Evolutionary conservation across 2,113 vertebrate genomes (phyloP).

Genomic region (Cottus gobio): DNA sequence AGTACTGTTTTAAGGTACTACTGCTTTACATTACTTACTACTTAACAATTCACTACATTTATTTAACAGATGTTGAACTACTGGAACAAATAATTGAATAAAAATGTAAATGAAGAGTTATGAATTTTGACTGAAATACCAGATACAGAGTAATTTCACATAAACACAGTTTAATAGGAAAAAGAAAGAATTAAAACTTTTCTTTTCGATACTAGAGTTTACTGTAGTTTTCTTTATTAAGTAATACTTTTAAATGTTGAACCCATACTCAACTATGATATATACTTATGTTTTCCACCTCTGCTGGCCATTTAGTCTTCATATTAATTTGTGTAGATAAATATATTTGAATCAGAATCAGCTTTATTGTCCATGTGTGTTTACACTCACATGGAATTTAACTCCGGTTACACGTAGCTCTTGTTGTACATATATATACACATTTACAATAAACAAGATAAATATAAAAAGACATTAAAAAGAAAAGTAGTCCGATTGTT

Average conservation of each 20-base stretch:
- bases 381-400: too few relatives aligned
- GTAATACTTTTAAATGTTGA: not conserved
- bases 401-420: too few relatives aligned
- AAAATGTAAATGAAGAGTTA: not conserved
- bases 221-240: not conserved
- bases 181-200: not conserved
- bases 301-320: not conserved
- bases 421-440: too few relatives aligned
- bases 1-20: not conserved
- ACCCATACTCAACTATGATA: not conserved
- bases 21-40: not conserved
- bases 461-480: too few relatives aligned
- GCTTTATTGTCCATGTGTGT: too few relatives aligned
- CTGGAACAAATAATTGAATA: not conserved
- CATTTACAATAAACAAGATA: too few relatives aligned
- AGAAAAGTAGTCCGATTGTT: too few relatives aligned
- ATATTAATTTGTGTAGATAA: slow-evolving; percentile 8
- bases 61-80: too few relatives aligned
- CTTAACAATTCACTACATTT: not conserved
- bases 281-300: slow-evolving; percentile 20
- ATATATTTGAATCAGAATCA: too few relatives aligned
- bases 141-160: not conserved
- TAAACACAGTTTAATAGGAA: not conserved
- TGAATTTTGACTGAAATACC: not conserved
- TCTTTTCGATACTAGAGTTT: not conserved